Evolutionary conservation across 2,797 vertebrate species (phyloP).

Genomic region (Pyrrhura leucotis): DNA sequence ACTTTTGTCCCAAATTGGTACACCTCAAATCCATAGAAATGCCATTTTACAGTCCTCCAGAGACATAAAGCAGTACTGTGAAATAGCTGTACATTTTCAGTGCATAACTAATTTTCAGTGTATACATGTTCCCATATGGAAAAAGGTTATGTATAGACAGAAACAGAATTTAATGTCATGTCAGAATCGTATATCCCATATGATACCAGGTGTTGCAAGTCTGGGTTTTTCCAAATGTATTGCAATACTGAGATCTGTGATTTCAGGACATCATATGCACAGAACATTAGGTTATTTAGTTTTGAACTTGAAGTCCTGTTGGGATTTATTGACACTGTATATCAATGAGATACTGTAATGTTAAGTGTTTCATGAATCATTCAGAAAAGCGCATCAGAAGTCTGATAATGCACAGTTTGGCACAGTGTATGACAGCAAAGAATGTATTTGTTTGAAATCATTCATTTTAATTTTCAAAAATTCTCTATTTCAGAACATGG

Average conservation of each 20-base stretch:
- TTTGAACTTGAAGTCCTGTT: neutral
- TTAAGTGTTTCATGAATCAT: neutral
- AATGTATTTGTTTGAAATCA: neutral
- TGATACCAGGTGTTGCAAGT: neutral
- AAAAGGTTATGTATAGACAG: neutral
- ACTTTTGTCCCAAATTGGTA: neutral
- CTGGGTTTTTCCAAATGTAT: neutral
- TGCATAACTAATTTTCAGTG: neutral
- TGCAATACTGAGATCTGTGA: neutral
- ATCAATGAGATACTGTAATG: neutral
- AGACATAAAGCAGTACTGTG: neutral
- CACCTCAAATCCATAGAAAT: neutral
- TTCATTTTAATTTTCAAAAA: neutral
- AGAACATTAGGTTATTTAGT: neutral
- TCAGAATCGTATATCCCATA: neutral
- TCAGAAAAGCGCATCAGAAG: neutral
- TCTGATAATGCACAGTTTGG: conserved; percentile 32
- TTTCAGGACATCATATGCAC: neutral
- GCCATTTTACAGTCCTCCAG: neutral
- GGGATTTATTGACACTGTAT: neutral
- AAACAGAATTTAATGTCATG: neutral
- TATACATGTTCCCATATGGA: neutral
- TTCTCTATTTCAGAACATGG: neutral
- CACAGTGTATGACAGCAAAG: neutral
- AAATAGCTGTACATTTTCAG: neutral